phyloP scores from a whole-genome alignment of 1,140 invertebrate genomes.

The Drosophila truncata region DNA sequence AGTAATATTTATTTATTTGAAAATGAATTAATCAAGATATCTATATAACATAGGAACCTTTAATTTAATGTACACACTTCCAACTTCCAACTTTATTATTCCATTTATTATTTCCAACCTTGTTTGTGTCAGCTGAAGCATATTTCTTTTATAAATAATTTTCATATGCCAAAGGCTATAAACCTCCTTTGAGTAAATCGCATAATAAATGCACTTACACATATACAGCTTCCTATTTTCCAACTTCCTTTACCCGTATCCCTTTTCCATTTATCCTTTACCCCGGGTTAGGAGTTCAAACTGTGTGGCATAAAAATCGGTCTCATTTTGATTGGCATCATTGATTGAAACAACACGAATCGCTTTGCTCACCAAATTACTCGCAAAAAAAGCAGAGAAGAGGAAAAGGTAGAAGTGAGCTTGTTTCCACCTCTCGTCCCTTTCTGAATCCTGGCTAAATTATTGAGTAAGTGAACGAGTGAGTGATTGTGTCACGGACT shows the following conservation, averaged over 20 bases:
- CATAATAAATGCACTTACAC: slow-evolving; percentile 21
- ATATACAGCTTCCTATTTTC: slow-evolving; percentile 19
- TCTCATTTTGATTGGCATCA: slow-evolving; percentile 81
- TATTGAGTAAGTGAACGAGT: slow-evolving; percentile 53
- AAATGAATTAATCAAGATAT: not conserved
- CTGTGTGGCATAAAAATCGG: slow-evolving; percentile 66
- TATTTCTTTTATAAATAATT: slow-evolving; percentile 20
- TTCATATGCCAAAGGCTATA: slow-evolving; percentile 11
- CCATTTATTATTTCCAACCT: not conserved
- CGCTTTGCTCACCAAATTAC: slow-evolving; percentile 74
- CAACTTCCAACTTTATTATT: too few species aligned
- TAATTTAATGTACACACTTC: too few species aligned
- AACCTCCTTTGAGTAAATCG: slow-evolving; percentile 9
- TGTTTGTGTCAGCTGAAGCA: not conserved
- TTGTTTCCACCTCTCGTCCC: slow-evolving; percentile 36
- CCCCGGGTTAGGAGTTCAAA: slow-evolving; percentile 26
- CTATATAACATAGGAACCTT: not conserved
- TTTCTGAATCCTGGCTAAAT: slow-evolving; percentile 48
- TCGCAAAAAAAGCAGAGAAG: slow-evolving; percentile 37
- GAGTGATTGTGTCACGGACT: slow-evolving; percentile 75
- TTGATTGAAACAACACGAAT: slow-evolving; percentile 82
- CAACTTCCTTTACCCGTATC: not conserved
- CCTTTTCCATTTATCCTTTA: not conserved
- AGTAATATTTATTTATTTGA: not conserved
- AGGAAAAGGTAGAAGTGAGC: slow-evolving; percentile 57